Evolutionary conservation across 2,888 invertebrate genomes (phyloP), one percentile per base, ranked within the genome.

Genomic region (Hypsopygia costalis): DNA sequence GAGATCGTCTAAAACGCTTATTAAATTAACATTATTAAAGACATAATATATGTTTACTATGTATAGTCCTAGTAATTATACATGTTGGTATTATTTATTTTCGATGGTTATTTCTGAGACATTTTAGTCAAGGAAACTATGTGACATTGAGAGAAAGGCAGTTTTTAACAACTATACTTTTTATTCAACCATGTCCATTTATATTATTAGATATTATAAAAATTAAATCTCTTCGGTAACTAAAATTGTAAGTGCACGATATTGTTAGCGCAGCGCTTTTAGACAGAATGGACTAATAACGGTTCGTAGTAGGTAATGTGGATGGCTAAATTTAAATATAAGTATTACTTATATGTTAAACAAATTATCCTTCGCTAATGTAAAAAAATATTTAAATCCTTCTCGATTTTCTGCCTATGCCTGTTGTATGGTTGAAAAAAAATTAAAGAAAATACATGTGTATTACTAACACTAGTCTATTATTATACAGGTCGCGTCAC

Each of bases 1-100:
- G 94, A 92, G 62, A 79, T 92, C 60, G 81, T 90, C 60, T 92
- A 91, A 86, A 51, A 49, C 48, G 44, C 44, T 47, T 52, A 52
- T 52, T 1, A 1, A 56, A 44, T 44, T 46, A 53, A 51, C 47
- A 49, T 51, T 48, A 55, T 53, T 52, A 57, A 62, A 60, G 29
- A 16, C n/a, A n/a, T n/a, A 62, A 58, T 59, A 50, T 63, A 58
- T 69, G 49, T 60, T 57, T 68, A 65, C 58, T 69, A 56, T 81
- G 67, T 82, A 74, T 80, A 81, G 75, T 63, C 67, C 69, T 71
- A 76, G 74, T 67, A 62, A 76, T 75, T 78, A 73, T 71, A 76
- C 16, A 16, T 25, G n/a, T 70, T 58, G 52, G 63, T 72, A 68
- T 71, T 82, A 81, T 83, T 82, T 82, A 78, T 82, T 79, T 61